Conservation (phyloP, 2,113 vertebrate genomes). For the Pachypanchax playfairii region DNA sequence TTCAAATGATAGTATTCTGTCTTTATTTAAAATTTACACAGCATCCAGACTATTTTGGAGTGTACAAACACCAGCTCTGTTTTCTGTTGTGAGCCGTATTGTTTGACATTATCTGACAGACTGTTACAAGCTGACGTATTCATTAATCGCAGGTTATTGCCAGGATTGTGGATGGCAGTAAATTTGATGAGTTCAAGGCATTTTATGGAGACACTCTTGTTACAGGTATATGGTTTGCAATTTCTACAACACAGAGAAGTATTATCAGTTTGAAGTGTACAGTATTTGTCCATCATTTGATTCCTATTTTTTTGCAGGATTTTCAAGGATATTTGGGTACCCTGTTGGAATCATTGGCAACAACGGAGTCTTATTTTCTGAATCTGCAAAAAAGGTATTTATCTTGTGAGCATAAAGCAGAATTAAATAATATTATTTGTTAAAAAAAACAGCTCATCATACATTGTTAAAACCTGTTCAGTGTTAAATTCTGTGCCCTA, state of each 20-base stretch:
- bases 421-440: background rate
- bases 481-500: constrained; percentile 6
- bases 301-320: constrained; percentile 79
- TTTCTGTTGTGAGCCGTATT: no score
- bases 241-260: background rate
- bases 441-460: no score
- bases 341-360: constrained; percentile 97
- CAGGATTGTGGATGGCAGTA: constrained; percentile 96
- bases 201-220: constrained; percentile 97
- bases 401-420: background rate
- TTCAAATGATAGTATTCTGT: no score
- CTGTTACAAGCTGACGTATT: constrained; percentile 4
- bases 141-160: constrained; percentile 89
- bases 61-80: no score
- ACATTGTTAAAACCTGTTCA: background rate
- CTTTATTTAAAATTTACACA: no score
- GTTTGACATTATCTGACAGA: background rate
- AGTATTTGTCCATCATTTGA: background rate
- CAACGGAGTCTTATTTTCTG: constrained; percentile 97
- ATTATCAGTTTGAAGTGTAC: background rate
- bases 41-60: no score
- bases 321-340: constrained; percentile 96
- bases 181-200: constrained; percentile 96
- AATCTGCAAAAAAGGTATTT: constrained; percentile 94
- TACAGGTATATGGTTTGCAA: constrained; percentile 82